These are phyloP conservation scores for Tetrao urogallus DNA, from an alignment of 2,113 vertebrate species.

Conservation along the genomic window DNA sequence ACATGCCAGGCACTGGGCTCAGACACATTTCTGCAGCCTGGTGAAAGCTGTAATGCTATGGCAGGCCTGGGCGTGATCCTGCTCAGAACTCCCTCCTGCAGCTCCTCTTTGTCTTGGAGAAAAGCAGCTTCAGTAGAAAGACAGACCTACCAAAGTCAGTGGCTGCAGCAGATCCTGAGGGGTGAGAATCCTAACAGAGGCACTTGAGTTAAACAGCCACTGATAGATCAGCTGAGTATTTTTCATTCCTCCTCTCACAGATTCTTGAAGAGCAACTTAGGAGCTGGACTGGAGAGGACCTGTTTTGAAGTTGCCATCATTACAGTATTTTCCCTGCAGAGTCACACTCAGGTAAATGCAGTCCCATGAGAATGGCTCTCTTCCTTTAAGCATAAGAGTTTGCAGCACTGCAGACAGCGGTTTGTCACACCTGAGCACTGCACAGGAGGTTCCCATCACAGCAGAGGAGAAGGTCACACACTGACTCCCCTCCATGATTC, in stretches of 20 bases:
- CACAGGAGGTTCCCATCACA: not conserved
- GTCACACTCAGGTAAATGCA: not conserved
- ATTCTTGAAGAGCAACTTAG: not conserved
- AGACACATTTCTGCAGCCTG: not conserved
- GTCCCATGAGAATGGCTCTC: not conserved
- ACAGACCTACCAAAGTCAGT: not conserved
- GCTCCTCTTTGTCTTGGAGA: not conserved
- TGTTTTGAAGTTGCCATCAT: not conserved
- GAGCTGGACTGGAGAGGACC: not conserved
- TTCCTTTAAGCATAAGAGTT: not conserved
- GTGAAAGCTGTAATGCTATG: not conserved
- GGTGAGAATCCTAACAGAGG: not conserved
- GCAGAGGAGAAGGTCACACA: fast-evolving
- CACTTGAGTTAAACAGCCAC: not conserved
- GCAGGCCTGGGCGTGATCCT: not conserved
- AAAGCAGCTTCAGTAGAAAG: not conserved
- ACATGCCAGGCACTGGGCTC: not conserved
- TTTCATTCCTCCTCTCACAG: not conserved
- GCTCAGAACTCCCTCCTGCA: not conserved
- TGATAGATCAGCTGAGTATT: not conserved
- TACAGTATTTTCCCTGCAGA: not conserved
- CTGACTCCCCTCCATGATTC: not conserved
- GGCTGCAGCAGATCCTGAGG: not conserved
- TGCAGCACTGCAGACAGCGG: not conserved
- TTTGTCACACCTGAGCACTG: not conserved